phyloP scores from a whole-genome alignment of 2,888 invertebrate genomes.

The Trissonchulus latispiculum region DNA sequence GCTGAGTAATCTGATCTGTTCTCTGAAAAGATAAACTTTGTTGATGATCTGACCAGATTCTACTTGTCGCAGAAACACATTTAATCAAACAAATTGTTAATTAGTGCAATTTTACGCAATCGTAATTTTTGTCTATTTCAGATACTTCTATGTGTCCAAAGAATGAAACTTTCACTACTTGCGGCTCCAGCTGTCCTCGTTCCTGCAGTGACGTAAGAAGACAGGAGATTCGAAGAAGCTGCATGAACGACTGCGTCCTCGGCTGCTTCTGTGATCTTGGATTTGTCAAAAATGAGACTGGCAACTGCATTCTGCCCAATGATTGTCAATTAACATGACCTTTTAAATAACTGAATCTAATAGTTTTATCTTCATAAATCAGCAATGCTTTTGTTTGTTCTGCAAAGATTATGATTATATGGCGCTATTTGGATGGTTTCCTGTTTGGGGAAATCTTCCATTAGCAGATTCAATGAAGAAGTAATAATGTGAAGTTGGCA shows the following conservation, averaged over 20 bases:
- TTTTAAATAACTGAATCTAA: too few relatives aligned
- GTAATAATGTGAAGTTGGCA: too few relatives aligned
- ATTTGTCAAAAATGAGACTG: background rate
- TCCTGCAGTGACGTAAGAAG: background rate
- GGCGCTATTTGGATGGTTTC: too few relatives aligned
- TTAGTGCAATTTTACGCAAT: background rate
- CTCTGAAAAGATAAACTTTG: too few relatives aligned
- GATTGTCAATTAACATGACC: too few relatives aligned
- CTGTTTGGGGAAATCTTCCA: too few relatives aligned
- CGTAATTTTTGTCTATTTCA: background rate
- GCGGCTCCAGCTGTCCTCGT: background rate
- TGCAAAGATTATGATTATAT: too few relatives aligned
- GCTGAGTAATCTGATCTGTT: too few relatives aligned
- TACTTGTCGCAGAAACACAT: background rate
- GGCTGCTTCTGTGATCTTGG: background rate
- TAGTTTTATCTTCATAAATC: too few relatives aligned
- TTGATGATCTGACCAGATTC: too few relatives aligned
- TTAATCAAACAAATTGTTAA: background rate
- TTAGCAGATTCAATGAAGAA: too few relatives aligned
- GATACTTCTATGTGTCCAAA: background rate
- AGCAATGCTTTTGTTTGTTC: too few relatives aligned
- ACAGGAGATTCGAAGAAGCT: background rate
- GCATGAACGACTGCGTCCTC: background rate
- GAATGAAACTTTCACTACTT: background rate
- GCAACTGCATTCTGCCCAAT: background rate